Conservation (phyloP, 1,140 invertebrate species). For the Lasaia peninsularis region DNA sequence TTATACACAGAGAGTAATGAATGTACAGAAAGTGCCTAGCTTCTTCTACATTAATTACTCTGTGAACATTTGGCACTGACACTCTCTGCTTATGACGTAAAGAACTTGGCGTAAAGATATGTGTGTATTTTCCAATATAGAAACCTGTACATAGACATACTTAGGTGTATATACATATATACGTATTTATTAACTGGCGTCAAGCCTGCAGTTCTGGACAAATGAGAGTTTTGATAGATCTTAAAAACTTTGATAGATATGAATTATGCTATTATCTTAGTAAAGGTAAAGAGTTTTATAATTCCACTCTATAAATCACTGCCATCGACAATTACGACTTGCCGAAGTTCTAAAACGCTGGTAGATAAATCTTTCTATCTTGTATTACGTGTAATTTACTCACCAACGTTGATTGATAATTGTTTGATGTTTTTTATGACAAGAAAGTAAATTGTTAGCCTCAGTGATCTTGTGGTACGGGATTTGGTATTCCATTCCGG, state of each 20-base stretch:
- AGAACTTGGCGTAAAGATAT: no score
- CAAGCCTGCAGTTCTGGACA: neutral
- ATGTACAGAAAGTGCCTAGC: no score
- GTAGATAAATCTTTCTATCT: constrained; percentile 5
- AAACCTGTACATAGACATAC: no score
- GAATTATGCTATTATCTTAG: neutral
- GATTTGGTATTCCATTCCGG: no score
- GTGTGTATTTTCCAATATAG: no score
- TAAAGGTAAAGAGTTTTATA: constrained; percentile 9
- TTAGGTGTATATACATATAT: no score
- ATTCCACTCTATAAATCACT: constrained; percentile 1
- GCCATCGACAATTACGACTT: constrained; percentile 11
- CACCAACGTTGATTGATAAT: constrained; percentile 3
- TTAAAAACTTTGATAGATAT: neutral
- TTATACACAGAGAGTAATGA: no score
- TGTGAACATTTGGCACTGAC: no score
- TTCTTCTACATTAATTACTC: no score
- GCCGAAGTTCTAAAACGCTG: constrained; percentile 1
- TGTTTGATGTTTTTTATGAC: neutral
- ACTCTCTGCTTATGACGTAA: no score
- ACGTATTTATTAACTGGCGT: no score
- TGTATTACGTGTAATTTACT: constrained; percentile 2
- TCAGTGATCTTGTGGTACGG: neutral
- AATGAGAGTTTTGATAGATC: neutral
- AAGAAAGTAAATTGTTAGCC: neutral